These are phyloP conservation scores for Lophura nycthemera DNA, from an alignment of 2,113 vertebrate genomes.

Conservation along the genomic window DNA sequence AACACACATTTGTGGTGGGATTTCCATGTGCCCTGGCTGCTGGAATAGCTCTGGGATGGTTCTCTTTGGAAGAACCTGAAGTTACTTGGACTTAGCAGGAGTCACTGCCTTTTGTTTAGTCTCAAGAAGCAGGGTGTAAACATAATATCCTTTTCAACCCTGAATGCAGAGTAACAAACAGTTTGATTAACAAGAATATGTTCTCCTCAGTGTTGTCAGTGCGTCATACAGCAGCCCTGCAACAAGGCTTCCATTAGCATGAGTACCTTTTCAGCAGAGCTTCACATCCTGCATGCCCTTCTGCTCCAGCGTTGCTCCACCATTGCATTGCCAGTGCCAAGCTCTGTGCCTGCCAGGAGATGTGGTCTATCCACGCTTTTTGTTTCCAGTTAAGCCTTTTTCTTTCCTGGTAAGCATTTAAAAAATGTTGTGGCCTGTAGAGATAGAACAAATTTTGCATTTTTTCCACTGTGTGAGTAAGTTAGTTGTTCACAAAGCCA, in stretches of 20 bases:
- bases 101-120: neutral
- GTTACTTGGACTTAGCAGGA: neutral
- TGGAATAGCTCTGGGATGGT: neutral
- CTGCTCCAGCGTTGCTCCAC: neutral
- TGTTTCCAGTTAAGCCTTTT: slow-evolving; percentile 2
- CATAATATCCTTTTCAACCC: neutral
- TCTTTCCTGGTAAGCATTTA: neutral
- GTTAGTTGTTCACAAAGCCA: slow-evolving; percentile 24
- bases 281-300: neutral
- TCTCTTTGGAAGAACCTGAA: neutral
- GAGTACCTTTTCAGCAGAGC: neutral
- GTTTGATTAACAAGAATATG: neutral
- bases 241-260: neutral
- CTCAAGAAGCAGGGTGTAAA: neutral
- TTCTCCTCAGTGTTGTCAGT: neutral
- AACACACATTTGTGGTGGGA: neutral
- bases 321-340: neutral
- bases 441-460: slow-evolving; percentile 5
- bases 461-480: slow-evolving; percentile 7
- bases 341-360: neutral
- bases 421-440: slow-evolving; percentile 21
- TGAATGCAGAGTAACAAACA: neutral
- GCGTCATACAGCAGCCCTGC: neutral
- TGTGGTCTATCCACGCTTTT: neutral
- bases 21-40: neutral